A percentile compares a stretch with the other conserved stretches of the same genome.
phyloP scores from a whole-genome alignment of 2,797 vertebrate genomes.

The Hippocampus kuda region DNA sequence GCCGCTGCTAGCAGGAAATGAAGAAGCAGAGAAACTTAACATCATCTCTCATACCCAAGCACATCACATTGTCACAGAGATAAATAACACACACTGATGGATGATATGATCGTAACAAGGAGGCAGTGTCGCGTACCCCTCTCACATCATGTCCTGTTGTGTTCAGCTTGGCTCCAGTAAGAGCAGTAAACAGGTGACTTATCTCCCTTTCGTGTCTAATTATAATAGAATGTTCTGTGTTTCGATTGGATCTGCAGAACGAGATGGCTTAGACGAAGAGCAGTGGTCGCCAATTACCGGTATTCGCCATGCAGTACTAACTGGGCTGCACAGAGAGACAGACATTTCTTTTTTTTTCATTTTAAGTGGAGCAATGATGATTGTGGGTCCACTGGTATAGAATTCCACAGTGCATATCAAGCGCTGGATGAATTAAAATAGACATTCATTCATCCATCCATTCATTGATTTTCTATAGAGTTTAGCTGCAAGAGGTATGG shows the following conservation, averaged over 20 bases:
- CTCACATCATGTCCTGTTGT: neutral
- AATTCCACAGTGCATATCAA: too few relatives aligned
- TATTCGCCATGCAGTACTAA: too few relatives aligned
- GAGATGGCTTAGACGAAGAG: slow-evolving; percentile 1
- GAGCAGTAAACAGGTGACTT: neutral
- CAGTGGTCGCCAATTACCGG: too few relatives aligned
- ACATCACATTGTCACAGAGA: neutral
- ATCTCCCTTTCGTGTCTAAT: slow-evolving; percentile 1
- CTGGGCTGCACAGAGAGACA: too few relatives aligned
- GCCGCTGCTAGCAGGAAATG: neutral
- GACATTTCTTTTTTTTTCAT: neutral
- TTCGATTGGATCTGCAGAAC: slow-evolving; percentile 15
- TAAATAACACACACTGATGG: neutral
- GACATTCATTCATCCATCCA: too few relatives aligned
- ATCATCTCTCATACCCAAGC: neutral
- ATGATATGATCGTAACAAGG: neutral
- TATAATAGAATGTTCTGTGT: neutral
- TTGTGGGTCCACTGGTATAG: too few relatives aligned
- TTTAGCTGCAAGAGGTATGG: too few relatives aligned
- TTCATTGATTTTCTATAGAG: too few relatives aligned
- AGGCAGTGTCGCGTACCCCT: neutral
- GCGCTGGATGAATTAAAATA: too few relatives aligned
- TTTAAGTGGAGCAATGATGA: too few relatives aligned
- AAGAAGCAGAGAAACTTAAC: neutral
- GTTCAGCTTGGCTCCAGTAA: neutral